Percentiles rank a stretch among this genome's conserved stretches.
Evolutionary conservation across 2,797 vertebrate genomes (phyloP).

Genomic region (Poeciliopsis gracilis): DNA sequence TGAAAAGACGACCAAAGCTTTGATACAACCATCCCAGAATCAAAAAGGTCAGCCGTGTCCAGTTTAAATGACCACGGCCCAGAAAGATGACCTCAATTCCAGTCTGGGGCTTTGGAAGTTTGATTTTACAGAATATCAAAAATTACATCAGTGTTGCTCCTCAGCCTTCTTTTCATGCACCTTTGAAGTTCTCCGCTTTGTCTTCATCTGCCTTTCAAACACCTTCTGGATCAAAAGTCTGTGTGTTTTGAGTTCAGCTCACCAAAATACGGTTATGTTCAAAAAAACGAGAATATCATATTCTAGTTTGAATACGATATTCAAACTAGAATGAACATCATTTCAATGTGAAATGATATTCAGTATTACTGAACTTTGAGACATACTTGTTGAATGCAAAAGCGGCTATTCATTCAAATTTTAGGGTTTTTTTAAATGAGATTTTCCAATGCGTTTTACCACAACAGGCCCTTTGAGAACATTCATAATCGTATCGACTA

Average conservation of each 20-base stretch:
- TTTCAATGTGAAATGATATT: too few species aligned
- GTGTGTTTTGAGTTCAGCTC: background rate
- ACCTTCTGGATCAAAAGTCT: background rate
- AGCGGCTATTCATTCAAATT: too few species aligned
- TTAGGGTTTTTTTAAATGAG: too few species aligned
- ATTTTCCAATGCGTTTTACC: too few species aligned
- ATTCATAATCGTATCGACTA: too few species aligned
- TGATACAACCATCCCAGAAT: background rate
- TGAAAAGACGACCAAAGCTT: background rate
- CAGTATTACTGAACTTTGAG: too few species aligned
- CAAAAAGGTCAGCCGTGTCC: background rate
- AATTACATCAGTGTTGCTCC: background rate
- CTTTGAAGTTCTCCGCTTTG: background rate
- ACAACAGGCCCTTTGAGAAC: too few species aligned
- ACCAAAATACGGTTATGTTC: background rate
- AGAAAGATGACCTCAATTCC: background rate
- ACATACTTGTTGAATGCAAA: too few species aligned
- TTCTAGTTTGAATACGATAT: too few species aligned
- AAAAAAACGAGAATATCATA: background rate
- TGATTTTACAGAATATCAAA: background rate
- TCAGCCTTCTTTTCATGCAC: background rate
- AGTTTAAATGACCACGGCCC: background rate
- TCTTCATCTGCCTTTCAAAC: background rate
- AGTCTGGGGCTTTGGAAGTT: background rate
- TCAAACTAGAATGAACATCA: too few species aligned